phyloP scores from a whole-genome alignment of 2,888 invertebrate genomes.

The Melanostoma mellinum region DNA sequence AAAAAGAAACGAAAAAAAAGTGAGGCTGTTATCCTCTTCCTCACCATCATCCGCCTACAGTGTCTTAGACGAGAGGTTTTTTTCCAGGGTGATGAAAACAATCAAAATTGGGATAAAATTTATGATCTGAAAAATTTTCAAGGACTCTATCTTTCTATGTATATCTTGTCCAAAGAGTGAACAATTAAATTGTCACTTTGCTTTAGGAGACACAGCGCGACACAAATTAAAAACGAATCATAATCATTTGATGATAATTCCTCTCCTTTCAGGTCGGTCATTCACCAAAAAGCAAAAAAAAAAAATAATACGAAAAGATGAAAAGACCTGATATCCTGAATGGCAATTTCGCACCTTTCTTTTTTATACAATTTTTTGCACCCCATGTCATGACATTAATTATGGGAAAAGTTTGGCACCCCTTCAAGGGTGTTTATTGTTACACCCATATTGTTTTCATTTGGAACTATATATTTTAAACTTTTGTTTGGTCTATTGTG shows the following conservation, averaged over 20 bases:
- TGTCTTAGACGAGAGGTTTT: not conserved
- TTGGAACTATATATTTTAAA: slow-evolving; percentile 20
- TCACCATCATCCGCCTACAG: slow-evolving; percentile 41
- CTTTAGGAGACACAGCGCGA: slow-evolving; percentile 45
- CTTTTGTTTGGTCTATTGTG: slow-evolving; percentile 9
- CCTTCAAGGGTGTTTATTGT: not conserved
- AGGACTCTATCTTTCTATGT: slow-evolving; percentile 28
- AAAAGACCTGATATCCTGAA: slow-evolving; percentile 43
- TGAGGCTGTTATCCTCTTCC: slow-evolving; percentile 40
- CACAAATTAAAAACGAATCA: slow-evolving; percentile 67
- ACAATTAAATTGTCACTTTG: slow-evolving; percentile 52
- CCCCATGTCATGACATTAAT: slow-evolving; percentile 53
- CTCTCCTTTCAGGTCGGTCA: slow-evolving; percentile 18
- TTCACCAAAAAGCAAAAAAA: slow-evolving; percentile 1
- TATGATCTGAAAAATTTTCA: slow-evolving; percentile 59
- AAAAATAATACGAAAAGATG: slow-evolving; percentile 19
- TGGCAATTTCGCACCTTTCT: slow-evolving; percentile 49
- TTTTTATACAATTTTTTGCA: not conserved
- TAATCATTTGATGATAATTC: slow-evolving; percentile 56
- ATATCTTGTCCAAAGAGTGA: slow-evolving; percentile 37
- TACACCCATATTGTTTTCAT: slow-evolving; percentile 25
- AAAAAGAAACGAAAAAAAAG: slow-evolving; percentile 4
- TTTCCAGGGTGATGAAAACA: slow-evolving; percentile 37
- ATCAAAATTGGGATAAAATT: slow-evolving; percentile 66
- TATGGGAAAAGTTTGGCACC: slow-evolving; percentile 23